A percentile compares a stretch with the other conserved stretches of the same genome.
These are phyloP conservation scores for Palloptera scutellata DNA, from an alignment of 2,888 invertebrate genomes.

Conservation along the genomic window DNA sequence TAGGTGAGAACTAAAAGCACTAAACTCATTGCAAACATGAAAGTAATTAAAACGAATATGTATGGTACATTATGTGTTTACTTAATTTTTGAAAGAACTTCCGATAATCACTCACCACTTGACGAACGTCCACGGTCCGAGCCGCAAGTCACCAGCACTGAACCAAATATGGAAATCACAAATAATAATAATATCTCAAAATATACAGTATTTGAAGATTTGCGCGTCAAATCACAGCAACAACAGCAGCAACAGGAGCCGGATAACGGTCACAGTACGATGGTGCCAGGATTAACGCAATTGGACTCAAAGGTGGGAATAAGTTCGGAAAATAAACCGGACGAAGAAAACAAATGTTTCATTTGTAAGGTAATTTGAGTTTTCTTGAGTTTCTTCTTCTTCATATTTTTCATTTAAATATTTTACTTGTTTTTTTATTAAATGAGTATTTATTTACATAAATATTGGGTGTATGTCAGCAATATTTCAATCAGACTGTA, in stretches of 20 bases:
- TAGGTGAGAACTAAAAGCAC: slow-evolving; percentile 46
- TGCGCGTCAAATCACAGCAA: slow-evolving; percentile 63
- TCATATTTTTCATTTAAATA: slow-evolving; percentile 19
- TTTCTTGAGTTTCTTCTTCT: slow-evolving; percentile 52
- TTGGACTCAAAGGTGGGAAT: slow-evolving; percentile 64
- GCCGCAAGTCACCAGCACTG: slow-evolving; percentile 63
- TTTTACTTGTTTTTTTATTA: slow-evolving; percentile 12
- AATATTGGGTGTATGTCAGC: neutral
- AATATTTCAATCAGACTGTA: neutral
- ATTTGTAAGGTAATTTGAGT: slow-evolving; percentile 74
- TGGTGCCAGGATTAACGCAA: slow-evolving; percentile 57
- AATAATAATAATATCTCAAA: slow-evolving; percentile 57
- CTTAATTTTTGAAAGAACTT: slow-evolving; percentile 41
- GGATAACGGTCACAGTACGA: slow-evolving; percentile 30
- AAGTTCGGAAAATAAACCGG: slow-evolving; percentile 65
- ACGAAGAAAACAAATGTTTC: slow-evolving; percentile 74
- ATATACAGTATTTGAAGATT: slow-evolving; percentile 66
- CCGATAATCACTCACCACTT: slow-evolving; percentile 55
- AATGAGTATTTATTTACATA: neutral
- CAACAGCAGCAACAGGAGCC: slow-evolving; percentile 43
- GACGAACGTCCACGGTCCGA: slow-evolving; percentile 62
- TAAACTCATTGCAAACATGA: neutral
- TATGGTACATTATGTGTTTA: neutral
- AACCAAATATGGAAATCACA: slow-evolving; percentile 56
- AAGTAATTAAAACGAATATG: neutral